Conservation (phyloP, 2,113 vertebrate species). For the Herpailurus yagouaroundi region DNA sequence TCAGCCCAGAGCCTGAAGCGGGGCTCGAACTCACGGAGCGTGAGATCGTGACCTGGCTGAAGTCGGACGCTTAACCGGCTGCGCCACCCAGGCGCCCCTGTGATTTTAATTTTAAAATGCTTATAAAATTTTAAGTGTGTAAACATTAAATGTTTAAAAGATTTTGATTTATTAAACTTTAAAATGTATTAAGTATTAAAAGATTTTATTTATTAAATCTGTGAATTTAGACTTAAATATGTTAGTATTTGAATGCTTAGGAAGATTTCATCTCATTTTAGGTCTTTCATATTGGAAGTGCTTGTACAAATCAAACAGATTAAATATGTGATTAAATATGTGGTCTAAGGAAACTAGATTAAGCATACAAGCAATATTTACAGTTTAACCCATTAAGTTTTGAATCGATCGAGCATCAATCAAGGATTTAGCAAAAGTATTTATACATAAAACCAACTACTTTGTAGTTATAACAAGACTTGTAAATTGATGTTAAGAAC, state of each 20-base stretch:
- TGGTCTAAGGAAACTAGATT: background rate
- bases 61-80: no score
- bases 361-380: background rate
- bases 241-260: background rate
- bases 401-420: background rate
- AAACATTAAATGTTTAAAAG: background rate
- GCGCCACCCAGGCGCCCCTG: no score
- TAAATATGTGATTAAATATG: background rate
- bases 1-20: no score
- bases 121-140: background rate
- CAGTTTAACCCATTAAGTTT: background rate
- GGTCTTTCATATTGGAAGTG: slow-evolving; percentile 5
- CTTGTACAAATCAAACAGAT: slow-evolving; percentile 10
- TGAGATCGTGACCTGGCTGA: no score
- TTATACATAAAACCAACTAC: slow-evolving; percentile 6
- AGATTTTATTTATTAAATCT: slow-evolving; percentile 29
- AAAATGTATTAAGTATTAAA: background rate
- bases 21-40: no score
- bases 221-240: background rate
- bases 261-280: background rate
- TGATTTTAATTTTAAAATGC: slow-evolving; percentile 36
- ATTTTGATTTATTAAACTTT: background rate
- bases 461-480: background rate
- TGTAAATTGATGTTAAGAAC: slow-evolving; percentile 1
- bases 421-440: background rate